These are phyloP conservation scores for Hetaerina americana DNA, from an alignment of 1,140 invertebrate genomes.

Conservation along the genomic window DNA sequence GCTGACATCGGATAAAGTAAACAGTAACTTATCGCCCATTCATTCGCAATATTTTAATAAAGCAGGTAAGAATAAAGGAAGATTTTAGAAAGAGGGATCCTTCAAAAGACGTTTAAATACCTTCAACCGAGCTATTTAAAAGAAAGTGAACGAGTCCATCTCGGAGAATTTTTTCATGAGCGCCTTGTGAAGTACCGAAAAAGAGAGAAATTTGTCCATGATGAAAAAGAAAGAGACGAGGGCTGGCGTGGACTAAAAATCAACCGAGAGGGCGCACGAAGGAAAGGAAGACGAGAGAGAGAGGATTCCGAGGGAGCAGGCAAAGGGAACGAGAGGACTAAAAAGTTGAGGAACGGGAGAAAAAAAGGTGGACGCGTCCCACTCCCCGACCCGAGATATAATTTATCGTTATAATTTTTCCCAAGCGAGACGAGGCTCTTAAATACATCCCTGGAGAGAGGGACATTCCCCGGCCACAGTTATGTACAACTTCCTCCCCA, in stretches of 20 bases:
- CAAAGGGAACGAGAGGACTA: neutral
- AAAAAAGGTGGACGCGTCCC: neutral
- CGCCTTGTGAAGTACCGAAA: too few relatives aligned
- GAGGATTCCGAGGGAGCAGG: neutral
- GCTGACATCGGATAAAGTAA: too few relatives aligned
- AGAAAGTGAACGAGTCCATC: too few relatives aligned
- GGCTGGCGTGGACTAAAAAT: neutral
- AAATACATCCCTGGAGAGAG: neutral
- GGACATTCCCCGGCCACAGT: neutral
- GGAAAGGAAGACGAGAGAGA: neutral
- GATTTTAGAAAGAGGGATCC: too few relatives aligned
- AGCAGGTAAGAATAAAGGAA: too few relatives aligned
- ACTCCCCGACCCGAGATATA: neutral
- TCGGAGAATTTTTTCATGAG: too few relatives aligned
- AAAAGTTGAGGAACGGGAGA: neutral
- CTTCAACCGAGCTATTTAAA: too few relatives aligned
- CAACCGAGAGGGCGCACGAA: neutral
- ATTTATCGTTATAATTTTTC: constrained; percentile 1
- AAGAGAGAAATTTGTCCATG: too few relatives aligned
- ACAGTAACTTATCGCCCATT: too few relatives aligned
- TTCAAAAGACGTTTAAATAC: too few relatives aligned
- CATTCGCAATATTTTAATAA: too few relatives aligned
- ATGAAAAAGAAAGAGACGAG: neutral
- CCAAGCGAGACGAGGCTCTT: neutral
- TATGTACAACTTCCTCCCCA: neutral